phyloP scores from a whole-genome alignment of 2,888 invertebrate species.

The Cheilosia soror region DNA sequence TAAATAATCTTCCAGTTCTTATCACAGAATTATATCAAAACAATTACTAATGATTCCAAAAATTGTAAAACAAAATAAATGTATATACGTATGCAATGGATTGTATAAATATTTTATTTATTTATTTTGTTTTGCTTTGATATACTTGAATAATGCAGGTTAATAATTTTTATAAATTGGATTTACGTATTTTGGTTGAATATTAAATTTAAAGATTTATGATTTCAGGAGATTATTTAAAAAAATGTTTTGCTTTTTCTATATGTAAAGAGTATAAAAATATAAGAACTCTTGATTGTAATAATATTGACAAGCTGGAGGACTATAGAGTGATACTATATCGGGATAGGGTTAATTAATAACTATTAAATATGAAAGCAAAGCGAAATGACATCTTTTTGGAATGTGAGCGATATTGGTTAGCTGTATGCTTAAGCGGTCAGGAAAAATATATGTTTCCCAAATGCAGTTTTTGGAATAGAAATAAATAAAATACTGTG shows the following conservation, averaged over 20 bases:
- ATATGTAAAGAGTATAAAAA: too few species aligned
- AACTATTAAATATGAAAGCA: too few species aligned
- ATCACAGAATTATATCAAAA: conserved; percentile 75
- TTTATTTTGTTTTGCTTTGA: conserved; percentile 33
- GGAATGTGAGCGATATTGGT: too few species aligned
- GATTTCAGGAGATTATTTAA: neutral
- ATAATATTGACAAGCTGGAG: neutral
- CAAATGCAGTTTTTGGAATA: too few species aligned
- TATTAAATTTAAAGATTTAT: conserved; percentile 43
- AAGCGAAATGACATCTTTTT: too few species aligned
- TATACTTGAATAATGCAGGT: conserved; percentile 64
- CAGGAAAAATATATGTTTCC: too few species aligned
- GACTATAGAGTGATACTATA: too few species aligned
- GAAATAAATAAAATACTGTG: too few species aligned
- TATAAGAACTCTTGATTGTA: too few species aligned
- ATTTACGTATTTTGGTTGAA: conserved; percentile 64
- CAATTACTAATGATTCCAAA: conserved; percentile 58
- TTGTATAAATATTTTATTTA: conserved; percentile 35
- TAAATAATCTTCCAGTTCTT: conserved; percentile 70
- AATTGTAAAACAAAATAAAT: conserved; percentile 53
- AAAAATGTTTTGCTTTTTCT: too few species aligned
- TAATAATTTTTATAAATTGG: conserved; percentile 49
- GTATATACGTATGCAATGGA: conserved; percentile 39
- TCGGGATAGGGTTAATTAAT: too few species aligned
- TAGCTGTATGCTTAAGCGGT: too few species aligned